These are phyloP conservation scores for Bilobella aurantiaca DNA, from an alignment of 1,140 invertebrate species.

Conservation along the genomic window DNA sequence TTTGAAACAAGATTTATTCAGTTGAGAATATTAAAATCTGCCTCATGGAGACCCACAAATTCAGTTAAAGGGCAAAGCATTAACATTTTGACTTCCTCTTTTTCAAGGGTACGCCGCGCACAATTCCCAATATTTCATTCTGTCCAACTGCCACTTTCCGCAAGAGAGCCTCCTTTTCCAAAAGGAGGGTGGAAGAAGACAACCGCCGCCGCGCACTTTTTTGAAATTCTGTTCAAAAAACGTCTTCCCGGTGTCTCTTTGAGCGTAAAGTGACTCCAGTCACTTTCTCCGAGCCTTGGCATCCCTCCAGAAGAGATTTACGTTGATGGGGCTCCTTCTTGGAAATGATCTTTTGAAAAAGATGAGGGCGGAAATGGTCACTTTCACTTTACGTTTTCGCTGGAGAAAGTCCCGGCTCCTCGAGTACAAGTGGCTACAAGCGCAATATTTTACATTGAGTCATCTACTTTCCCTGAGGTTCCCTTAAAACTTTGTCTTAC, in stretches of 20 bases:
- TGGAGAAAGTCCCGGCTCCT: no score
- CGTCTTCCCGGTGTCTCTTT: not conserved
- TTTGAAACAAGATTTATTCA: constrained; percentile 4
- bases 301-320: not conserved
- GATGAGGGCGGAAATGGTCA: constrained; percentile 8
- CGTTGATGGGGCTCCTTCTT: not conserved
- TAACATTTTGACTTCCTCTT: not conserved
- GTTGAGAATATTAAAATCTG: constrained; percentile 2
- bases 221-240: not conserved
- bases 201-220: not conserved
- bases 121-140: not conserved
- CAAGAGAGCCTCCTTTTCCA: not conserved
- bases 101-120: not conserved
- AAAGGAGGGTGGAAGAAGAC: not conserved
- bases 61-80: not conserved
- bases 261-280: not conserved
- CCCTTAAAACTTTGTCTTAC: not conserved
- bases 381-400: constrained; percentile 8
- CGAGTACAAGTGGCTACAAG: not conserved
- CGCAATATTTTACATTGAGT: not conserved
- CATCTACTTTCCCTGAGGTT: not conserved
- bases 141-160: not conserved
- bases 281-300: not conserved
- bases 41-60: not conserved
- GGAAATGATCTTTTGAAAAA: constrained; percentile 5